These are phyloP conservation scores for Parthenolecanium corni DNA, from an alignment of 2,888 invertebrate genomes.

Conservation along the genomic window DNA sequence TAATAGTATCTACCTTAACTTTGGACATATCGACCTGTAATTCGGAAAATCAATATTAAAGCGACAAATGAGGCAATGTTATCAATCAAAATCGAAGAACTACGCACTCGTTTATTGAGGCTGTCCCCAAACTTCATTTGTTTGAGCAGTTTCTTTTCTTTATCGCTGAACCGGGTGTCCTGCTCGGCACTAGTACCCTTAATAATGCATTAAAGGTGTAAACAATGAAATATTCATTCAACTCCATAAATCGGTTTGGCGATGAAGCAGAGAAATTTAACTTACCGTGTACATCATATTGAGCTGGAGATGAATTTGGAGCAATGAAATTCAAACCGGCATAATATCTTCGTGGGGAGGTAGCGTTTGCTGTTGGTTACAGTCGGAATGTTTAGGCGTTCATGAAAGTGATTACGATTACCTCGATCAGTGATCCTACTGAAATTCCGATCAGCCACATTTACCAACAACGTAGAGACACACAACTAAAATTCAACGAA, in stretches of 20 bases:
- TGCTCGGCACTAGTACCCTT: conserved; percentile 98
- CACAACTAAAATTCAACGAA: too few relatives aligned
- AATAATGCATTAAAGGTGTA: conserved; percentile 32
- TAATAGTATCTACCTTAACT: conserved; percentile 92
- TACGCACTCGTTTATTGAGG: conserved; percentile 71
- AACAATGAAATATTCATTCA: background rate
- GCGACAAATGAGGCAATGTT: background rate
- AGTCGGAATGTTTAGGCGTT: too few relatives aligned
- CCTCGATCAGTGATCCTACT: too few relatives aligned
- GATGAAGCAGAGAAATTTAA: background rate
- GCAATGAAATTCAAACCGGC: background rate
- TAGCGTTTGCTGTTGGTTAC: too few relatives aligned
- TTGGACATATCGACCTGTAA: conserved; percentile 90
- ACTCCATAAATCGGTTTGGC: background rate
- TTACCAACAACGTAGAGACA: too few relatives aligned
- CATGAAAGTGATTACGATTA: too few relatives aligned
- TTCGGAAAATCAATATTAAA: background rate
- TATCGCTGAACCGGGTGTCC: conserved; percentile 98
- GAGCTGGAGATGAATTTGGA: background rate
- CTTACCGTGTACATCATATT: conserved; percentile 21
- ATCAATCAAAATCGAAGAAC: background rate
- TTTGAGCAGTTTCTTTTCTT: conserved; percentile 97
- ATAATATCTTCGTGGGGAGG: background rate
- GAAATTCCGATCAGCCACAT: too few relatives aligned
- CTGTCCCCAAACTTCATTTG: conserved; percentile 94